Evolutionary conservation across 2,113 vertebrate genomes (phyloP).

Genomic region (Eurypyga helias): DNA sequence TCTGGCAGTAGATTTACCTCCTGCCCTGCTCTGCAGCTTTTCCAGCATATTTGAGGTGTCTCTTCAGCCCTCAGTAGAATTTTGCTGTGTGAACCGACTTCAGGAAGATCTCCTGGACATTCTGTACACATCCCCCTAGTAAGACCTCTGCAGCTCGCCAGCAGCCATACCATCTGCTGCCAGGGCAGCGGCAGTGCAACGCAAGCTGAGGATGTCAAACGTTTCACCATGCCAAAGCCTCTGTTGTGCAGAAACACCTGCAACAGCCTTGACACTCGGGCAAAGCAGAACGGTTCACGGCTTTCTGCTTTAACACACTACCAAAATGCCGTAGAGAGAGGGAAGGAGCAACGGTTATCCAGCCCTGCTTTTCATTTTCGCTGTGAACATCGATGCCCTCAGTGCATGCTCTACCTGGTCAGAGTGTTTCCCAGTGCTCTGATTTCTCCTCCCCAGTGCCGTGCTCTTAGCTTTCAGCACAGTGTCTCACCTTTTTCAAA

Average conservation of each 20-base stretch:
- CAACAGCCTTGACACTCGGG: background rate
- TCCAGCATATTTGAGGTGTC: background rate
- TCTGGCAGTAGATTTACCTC: background rate
- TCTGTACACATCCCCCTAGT: background rate
- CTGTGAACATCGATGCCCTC: accelerated
- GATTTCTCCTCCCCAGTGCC: background rate
- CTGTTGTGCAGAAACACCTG: background rate
- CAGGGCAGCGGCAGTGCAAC: accelerated
- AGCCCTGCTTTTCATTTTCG: background rate
- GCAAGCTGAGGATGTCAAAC: background rate
- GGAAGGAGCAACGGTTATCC: accelerated
- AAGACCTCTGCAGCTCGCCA: background rate
- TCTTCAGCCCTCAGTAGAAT: background rate
- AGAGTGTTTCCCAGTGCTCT: background rate
- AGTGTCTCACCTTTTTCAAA: background rate
- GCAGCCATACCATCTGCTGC: background rate
- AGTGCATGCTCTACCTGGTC: background rate
- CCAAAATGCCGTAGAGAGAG: background rate
- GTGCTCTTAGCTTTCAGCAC: background rate
- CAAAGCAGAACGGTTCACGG: background rate
- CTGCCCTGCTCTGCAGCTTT: background rate
- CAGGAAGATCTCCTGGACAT: background rate
- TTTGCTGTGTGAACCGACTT: background rate
- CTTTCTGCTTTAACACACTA: background rate
- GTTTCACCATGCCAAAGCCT: background rate